phyloP scores from a whole-genome alignment of 23 tunicate species.

The Clavelina lepadiformis region DNA sequence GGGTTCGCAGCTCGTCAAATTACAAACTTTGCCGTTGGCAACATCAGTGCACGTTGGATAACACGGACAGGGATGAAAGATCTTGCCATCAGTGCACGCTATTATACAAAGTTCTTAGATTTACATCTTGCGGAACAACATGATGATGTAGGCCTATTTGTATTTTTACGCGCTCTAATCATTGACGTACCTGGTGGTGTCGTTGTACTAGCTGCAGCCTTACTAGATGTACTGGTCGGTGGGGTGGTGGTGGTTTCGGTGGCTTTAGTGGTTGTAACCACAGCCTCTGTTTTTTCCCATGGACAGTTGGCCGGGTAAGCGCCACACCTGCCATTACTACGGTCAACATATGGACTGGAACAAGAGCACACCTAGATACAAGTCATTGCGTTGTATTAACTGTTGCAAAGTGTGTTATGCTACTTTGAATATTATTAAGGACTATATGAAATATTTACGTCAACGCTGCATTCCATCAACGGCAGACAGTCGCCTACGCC shows the following conservation, averaged over 20 bases:
- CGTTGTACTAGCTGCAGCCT: slow-evolving; percentile 6
- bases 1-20: slow-evolving; percentile 16
- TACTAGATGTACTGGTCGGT: slow-evolving; percentile 4
- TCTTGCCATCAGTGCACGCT: slow-evolving; percentile 56
- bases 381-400: background rate
- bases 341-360: slow-evolving; percentile 50
- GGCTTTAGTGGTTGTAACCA: background rate
- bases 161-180: too few species aligned
- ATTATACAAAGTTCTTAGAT: too few species aligned
- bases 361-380: slow-evolving; percentile 59
- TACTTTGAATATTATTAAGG: background rate
- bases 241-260: slow-evolving; percentile 11
- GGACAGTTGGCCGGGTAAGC: slow-evolving; percentile 56
- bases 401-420: background rate
- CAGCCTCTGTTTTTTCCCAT: slow-evolving; percentile 6
- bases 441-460: slow-evolving; percentile 42
- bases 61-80: slow-evolving; percentile 86
- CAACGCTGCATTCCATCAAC: slow-evolving; percentile 63
- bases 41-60: slow-evolving; percentile 69
- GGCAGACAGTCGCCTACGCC: slow-evolving; percentile 72
- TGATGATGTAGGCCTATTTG: too few species aligned
- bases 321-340: slow-evolving; percentile 83
- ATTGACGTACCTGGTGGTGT: slow-evolving; percentile 6
- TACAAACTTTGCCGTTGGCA: slow-evolving; percentile 24
- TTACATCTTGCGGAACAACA: too few species aligned